Evolutionary conservation across 2,888 invertebrate species (phyloP).

Genomic region (Prosopocoilus inquinatus): DNA sequence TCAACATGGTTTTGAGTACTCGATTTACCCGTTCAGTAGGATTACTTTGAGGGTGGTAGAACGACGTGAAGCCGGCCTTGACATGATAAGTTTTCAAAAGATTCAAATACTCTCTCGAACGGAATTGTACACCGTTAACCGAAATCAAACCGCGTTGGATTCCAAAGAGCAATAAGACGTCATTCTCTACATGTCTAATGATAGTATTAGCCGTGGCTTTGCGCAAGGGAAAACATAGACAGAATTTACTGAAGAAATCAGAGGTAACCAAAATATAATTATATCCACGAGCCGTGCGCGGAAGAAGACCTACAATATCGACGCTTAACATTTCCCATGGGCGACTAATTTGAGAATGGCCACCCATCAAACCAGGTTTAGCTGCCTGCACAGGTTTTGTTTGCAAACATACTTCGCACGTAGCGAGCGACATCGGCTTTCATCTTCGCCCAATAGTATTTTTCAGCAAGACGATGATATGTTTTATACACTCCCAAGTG

Average conservation of each 20-base stretch:
- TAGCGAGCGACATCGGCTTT: slow-evolving; percentile 9
- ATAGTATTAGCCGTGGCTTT: slow-evolving; percentile 16
- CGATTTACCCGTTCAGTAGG: slow-evolving; percentile 19
- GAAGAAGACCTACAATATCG: slow-evolving; percentile 25
- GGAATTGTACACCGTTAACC: slow-evolving; percentile 26
- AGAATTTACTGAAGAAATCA: slow-evolving; percentile 26
- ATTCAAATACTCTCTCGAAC: slow-evolving; percentile 11
- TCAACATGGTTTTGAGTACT: slow-evolving; percentile 19
- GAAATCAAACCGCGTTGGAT: slow-evolving; percentile 20
- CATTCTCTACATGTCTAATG: slow-evolving; percentile 17
- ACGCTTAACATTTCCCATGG: slow-evolving; percentile 17
- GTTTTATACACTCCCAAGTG: slow-evolving; percentile 9
- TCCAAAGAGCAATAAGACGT: slow-evolving; percentile 23
- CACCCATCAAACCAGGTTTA: slow-evolving; percentile 15
- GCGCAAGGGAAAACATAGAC: slow-evolving; percentile 21
- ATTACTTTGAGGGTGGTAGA: slow-evolving; percentile 26
- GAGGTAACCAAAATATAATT: slow-evolving; percentile 16
- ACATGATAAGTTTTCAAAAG: slow-evolving; percentile 19
- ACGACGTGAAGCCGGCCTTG: no score
- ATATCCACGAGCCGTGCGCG: slow-evolving; percentile 14
- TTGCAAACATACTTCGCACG: slow-evolving; percentile 3
- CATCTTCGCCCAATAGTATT: slow-evolving; percentile 5
- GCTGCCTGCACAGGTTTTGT: slow-evolving; percentile 11
- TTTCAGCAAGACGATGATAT: neutral
- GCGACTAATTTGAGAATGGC: neutral